A percentile compares a stretch with the other conserved stretches of the same genome.
Conservation (phyloP, 2,113 vertebrate species). For the Athene cunicularia region DNA sequence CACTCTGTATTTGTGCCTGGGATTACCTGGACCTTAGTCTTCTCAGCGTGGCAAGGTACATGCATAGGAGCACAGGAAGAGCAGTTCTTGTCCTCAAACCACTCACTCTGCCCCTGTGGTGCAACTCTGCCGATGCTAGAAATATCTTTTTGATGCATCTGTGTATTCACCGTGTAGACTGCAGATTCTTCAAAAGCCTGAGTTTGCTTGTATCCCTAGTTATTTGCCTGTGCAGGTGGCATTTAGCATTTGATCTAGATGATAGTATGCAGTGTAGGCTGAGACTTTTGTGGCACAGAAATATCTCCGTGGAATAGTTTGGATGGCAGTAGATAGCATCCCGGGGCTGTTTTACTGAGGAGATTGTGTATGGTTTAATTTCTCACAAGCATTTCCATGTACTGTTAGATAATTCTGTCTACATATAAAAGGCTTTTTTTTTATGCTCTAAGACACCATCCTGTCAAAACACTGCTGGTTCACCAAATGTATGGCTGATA, state of each 20-base stretch:
- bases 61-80: neutral
- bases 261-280: neutral
- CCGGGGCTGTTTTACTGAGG: neutral
- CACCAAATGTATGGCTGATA: neutral
- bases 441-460: neutral
- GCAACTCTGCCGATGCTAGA: neutral
- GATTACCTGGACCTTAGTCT: neutral
- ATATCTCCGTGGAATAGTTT: neutral
- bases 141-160: neutral
- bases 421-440: neutral
- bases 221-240: slow-evolving; percentile 25
- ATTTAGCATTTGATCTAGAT: slow-evolving; percentile 18
- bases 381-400: neutral
- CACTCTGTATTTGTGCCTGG: no score
- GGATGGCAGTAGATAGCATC: neutral
- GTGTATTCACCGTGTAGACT: neutral
- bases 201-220: neutral
- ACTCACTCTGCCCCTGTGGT: neutral
- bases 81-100: neutral
- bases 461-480: slow-evolving; percentile 22
- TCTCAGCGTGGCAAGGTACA: neutral
- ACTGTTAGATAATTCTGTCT: slow-evolving; percentile 5
- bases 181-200: neutral
- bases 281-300: neutral
- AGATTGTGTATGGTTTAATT: slow-evolving; percentile 24